Evolutionary conservation across 2,113 vertebrate species (phyloP), one percentile per base, ranked within the genome.

Genomic region (Acinonyx jubatus): DNA sequence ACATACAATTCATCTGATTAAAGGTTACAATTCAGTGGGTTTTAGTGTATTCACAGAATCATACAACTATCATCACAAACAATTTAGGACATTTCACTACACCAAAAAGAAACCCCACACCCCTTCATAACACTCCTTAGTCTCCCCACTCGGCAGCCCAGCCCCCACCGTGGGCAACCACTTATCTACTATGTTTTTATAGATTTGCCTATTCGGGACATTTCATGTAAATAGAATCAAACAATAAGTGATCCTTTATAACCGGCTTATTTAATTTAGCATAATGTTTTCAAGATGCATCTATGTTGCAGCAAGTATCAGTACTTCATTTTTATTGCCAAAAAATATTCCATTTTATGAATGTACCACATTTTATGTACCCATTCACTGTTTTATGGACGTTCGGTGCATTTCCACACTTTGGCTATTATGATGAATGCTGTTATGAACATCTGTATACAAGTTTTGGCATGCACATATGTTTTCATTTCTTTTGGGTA

Each of bases 31-130:
- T 91, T 82, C 16, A 52, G 11, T 93, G 50, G 7, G 33, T 96
- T 83, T 96, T 73, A 57, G 10, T 45, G 7, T 96, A 74, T 80
- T 73, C 68, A 69, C 5, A n/a, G 45, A 93, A 66, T 68, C 81
- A 4, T 36, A 4, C 52, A 80, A 48, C 65, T 61, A 38, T 76
- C 38, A 45, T 50, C 45, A 52, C 36, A 48, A 36, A 23, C 83
- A 48, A 31, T 96, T 89, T 31, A 84, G 78, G 94, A 66, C n/a
- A 73, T 83, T 86, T 83, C 50, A 74, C 36, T 33, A 80, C 2
- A 25, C 14, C 29, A 12, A 14, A 82, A 76, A 85, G 74, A 95
- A 50, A 65, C 29, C 3, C 27, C 50, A 2, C 21, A 41, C 9
- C 4, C 41, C 29, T 63, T 68, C 82, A 29, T 38, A 36, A 12